These are phyloP conservation scores for Andrena hattorfiana DNA, from an alignment of 2,888 invertebrate genomes.

Conservation along the genomic window DNA sequence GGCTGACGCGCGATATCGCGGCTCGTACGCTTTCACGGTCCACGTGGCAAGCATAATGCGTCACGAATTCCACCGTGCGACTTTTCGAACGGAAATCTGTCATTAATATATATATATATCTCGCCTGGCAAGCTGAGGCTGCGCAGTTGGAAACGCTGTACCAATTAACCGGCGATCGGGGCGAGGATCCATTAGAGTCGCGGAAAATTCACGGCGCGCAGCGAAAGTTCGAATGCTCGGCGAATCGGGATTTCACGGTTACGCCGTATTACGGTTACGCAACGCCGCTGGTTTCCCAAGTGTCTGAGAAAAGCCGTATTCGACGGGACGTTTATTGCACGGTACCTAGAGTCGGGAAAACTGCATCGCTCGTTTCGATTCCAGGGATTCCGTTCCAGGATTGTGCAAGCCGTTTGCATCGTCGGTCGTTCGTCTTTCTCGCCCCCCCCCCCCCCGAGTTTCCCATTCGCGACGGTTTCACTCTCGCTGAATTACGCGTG, in stretches of 20 bases:
- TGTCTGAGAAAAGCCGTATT: slow-evolving; percentile 35
- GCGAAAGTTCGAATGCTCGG: slow-evolving; percentile 3
- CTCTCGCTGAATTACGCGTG: not conserved
- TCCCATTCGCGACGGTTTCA: not conserved
- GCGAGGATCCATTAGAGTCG: slow-evolving; percentile 3
- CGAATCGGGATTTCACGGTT: slow-evolving; percentile 25
- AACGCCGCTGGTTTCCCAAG: slow-evolving; percentile 24
- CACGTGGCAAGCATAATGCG: slow-evolving; percentile 61
- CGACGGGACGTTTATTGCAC: slow-evolving; percentile 36
- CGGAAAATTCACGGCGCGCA: not conserved
- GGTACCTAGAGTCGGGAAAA: slow-evolving; percentile 24
- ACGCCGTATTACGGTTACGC: not conserved
- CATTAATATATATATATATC: slow-evolving; percentile 1
- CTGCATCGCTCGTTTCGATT: slow-evolving; percentile 28
- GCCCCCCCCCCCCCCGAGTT: not conserved
- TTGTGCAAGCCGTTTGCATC: slow-evolving; percentile 25
- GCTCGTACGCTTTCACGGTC: slow-evolving; percentile 59
- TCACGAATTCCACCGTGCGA: slow-evolving; percentile 52
- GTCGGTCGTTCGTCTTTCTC: slow-evolving; percentile 39
- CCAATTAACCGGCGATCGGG: not conserved
- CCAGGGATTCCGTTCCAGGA: slow-evolving; percentile 33
- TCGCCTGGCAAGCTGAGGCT: not conserved
- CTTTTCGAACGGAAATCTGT: slow-evolving; percentile 53
- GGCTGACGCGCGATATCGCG: slow-evolving; percentile 23
- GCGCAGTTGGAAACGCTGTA: not conserved